Evolutionary conservation across 2,888 invertebrate species (phyloP).

Genomic region (Bruchidius siliquastri): DNA sequence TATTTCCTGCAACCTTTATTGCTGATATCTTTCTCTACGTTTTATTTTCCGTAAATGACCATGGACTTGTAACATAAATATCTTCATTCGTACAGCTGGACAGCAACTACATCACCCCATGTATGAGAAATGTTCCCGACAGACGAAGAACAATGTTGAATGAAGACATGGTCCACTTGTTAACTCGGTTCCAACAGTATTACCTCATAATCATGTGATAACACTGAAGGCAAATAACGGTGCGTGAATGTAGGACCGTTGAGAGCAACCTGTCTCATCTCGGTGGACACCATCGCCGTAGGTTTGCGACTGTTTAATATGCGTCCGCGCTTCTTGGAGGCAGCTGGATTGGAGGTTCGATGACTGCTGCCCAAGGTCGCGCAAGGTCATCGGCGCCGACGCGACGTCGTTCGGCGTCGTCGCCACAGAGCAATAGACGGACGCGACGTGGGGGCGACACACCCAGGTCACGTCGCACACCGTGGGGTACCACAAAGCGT

Average conservation of each 20-base stretch:
- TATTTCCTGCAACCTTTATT: too few species aligned
- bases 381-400: conserved; percentile 17
- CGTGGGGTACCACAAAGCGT: not conserved
- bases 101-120: too few species aligned
- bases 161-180: not conserved
- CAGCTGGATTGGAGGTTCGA: conserved; percentile 10
- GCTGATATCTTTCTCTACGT: too few species aligned
- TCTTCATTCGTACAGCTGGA: too few species aligned
- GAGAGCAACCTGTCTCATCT: not conserved
- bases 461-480: conserved; percentile 9
- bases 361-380: conserved; percentile 19
- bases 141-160: too few species aligned
- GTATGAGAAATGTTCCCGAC: too few species aligned
- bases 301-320: conserved; percentile 12
- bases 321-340: conserved; percentile 8
- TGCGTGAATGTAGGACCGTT: not conserved
- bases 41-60: too few species aligned
- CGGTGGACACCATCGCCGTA: conserved; percentile 6
- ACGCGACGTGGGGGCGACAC: conserved; percentile 6
- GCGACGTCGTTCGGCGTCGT: conserved; percentile 5
- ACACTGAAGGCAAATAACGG: not conserved
- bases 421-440: conserved; percentile 12
- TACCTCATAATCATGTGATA: not conserved
- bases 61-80: too few species aligned
- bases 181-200: not conserved